A percentile compares a stretch with the other conserved stretches of the same genome.
phyloP scores from a whole-genome alignment of 2,888 invertebrate species.

The Cheilosia soror region DNA sequence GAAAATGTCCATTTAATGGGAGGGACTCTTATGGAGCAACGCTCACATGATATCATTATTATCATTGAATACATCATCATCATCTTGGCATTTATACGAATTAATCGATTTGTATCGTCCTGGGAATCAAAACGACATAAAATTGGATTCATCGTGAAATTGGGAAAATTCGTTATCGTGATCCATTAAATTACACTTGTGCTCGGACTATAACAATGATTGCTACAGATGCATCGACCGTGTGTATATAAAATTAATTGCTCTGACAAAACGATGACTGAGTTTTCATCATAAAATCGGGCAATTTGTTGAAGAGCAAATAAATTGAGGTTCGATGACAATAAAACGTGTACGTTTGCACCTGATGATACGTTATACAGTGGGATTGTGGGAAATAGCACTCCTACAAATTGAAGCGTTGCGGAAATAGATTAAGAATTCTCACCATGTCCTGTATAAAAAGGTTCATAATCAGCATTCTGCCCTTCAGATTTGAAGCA shows the following conservation, averaged over 20 bases:
- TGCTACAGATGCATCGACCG: constrained; percentile 12
- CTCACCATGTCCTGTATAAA: too few relatives aligned
- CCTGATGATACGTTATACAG: not conserved
- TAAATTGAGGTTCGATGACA: not conserved
- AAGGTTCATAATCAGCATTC: too few relatives aligned
- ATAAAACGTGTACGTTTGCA: not conserved
- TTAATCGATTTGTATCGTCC: constrained; percentile 63
- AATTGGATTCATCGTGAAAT: constrained; percentile 64
- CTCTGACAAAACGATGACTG: not conserved
- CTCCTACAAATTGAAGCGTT: too few relatives aligned
- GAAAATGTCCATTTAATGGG: constrained; percentile 24
- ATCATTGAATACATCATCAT: constrained; percentile 38
- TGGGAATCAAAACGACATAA: constrained; percentile 66
- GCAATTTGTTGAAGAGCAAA: too few relatives aligned
- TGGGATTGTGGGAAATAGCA: too few relatives aligned
- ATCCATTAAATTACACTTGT: constrained; percentile 55
- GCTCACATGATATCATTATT: constrained; percentile 36
- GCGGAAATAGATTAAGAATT: too few relatives aligned
- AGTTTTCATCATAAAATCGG: constrained; percentile 9
- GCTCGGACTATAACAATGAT: not conserved
- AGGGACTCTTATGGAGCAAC: not conserved
- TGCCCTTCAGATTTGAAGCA: too few relatives aligned
- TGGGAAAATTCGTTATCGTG: constrained; percentile 51
- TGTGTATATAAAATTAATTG: constrained; percentile 27
- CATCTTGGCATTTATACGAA: constrained; percentile 34